Evolutionary conservation across 2,113 vertebrate species (phyloP).

Genomic region (Cepphus grylle): DNA sequence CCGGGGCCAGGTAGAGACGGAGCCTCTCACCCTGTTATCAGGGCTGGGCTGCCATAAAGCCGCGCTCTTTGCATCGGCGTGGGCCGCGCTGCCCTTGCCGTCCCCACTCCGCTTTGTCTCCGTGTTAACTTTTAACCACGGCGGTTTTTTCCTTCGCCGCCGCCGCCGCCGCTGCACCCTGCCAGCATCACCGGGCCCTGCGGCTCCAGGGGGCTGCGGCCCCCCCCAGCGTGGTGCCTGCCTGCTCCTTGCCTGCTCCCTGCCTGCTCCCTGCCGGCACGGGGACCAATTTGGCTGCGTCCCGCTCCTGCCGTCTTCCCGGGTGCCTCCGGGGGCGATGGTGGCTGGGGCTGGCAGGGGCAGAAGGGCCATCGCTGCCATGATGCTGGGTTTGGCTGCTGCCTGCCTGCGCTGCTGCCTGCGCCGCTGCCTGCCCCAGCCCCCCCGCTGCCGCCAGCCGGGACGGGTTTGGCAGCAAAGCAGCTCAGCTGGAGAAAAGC

Average conservation of each 20-base stretch:
- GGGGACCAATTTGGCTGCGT: not conserved
- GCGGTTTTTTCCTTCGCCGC: not conserved
- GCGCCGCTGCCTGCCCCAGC: not conserved
- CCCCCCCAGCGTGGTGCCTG: accelerated
- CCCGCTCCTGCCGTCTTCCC: not conserved
- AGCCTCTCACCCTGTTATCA: not conserved
- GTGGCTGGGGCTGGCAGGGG: not conserved
- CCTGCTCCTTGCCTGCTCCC: not conserved
- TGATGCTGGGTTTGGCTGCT: not conserved
- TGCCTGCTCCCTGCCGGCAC: no score
- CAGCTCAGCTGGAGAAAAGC: conserved; percentile 41
- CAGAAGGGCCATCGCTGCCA: accelerated
- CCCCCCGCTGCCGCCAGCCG: not conserved
- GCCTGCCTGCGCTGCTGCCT: not conserved
- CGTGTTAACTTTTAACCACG: not conserved
- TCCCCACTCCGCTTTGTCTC: not conserved
- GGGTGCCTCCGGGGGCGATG: accelerated
- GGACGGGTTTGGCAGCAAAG: conserved; percentile 15
- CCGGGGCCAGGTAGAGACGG: not conserved
- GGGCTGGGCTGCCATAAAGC: not conserved
- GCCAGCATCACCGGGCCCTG: accelerated
- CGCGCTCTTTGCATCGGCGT: not conserved
- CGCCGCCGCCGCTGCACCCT: not conserved
- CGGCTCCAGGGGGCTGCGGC: not conserved
- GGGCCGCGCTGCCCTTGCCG: not conserved